A percentile compares a stretch with the other conserved stretches of the same genome.
These are phyloP conservation scores for Petrocephalus microphthalmus DNA, from an alignment of 2,113 vertebrate genomes.

Conservation along the genomic window DNA sequence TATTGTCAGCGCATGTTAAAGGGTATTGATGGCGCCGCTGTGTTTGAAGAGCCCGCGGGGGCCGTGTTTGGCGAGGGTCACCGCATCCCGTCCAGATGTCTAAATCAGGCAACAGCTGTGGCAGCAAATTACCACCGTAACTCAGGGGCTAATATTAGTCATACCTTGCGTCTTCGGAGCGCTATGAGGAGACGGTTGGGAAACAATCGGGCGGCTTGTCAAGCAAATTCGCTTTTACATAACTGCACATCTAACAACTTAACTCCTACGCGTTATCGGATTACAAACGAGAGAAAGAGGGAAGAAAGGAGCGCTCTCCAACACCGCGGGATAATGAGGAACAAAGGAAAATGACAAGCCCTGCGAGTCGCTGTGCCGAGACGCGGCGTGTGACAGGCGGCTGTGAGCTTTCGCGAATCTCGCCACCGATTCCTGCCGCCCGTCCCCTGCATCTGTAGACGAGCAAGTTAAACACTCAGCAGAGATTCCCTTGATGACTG, in stretches of 20 bases:
- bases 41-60: constrained; percentile 23
- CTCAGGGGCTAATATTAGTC: constrained; percentile 26
- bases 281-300: not conserved
- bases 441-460: constrained; percentile 61
- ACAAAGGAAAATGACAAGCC: not conserved
- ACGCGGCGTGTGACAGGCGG: not conserved
- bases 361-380: not conserved
- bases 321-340: not conserved
- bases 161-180: constrained; percentile 24
- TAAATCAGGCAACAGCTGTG: constrained; percentile 36
- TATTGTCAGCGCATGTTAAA: constrained; percentile 19
- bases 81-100: constrained; percentile 33
- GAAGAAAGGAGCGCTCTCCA: not conserved
- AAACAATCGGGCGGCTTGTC: not conserved
- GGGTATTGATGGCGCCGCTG: constrained; percentile 20
- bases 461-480: constrained; percentile 66
- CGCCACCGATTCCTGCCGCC: constrained; percentile 43
- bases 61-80: constrained; percentile 25
- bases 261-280: constrained; percentile 14
- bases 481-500: constrained; percentile 59
- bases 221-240: not conserved
- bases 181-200: not conserved
- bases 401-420: not conserved
- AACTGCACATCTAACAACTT: constrained; percentile 16
- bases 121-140: constrained; percentile 17